These are phyloP conservation scores for Pseudopleuronectes americanus DNA, from an alignment of 2,797 vertebrate species.

Conservation along the genomic window DNA sequence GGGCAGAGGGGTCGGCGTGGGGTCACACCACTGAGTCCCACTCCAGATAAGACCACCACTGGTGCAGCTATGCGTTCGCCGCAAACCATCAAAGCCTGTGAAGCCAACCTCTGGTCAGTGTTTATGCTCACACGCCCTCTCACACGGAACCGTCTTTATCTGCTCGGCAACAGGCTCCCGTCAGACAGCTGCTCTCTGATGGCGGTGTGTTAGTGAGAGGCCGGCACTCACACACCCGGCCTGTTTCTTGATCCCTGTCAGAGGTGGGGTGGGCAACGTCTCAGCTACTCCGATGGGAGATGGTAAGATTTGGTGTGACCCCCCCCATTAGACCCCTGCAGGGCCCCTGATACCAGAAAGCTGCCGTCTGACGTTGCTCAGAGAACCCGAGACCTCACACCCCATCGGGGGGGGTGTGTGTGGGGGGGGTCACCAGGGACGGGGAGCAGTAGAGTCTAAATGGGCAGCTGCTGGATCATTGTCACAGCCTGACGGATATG, in stretches of 20 bases:
- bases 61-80: slow-evolving; percentile 34
- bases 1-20: not conserved
- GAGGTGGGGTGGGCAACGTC: slow-evolving; percentile 52
- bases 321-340: slow-evolving; percentile 1
- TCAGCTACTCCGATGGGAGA: slow-evolving; percentile 53
- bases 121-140: slow-evolving; percentile 46
- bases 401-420: slow-evolving; percentile 5
- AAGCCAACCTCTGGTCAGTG: slow-evolving; percentile 55
- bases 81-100: slow-evolving; percentile 51
- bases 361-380: slow-evolving; percentile 27
- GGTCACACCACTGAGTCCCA: slow-evolving; percentile 33
- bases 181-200: slow-evolving; percentile 77
- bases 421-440: not conserved
- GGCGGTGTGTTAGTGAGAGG: slow-evolving; percentile 65
- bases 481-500: slow-evolving; percentile 32
- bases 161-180: slow-evolving; percentile 78
- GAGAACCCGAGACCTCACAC: slow-evolving; percentile 31
- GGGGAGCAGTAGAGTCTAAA: slow-evolving; percentile 46
- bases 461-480: slow-evolving; percentile 62
- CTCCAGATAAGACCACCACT: slow-evolving; percentile 62
- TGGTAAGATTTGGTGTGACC: slow-evolving; percentile 46
- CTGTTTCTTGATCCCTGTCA: slow-evolving; percentile 47
- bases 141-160: slow-evolving; percentile 68
- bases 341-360: slow-evolving; percentile 15
- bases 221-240: slow-evolving; percentile 49